Evolutionary conservation across 2,888 invertebrate genomes (phyloP), one percentile per base, ranked within the genome.

Genomic region (Seira musarum): DNA sequence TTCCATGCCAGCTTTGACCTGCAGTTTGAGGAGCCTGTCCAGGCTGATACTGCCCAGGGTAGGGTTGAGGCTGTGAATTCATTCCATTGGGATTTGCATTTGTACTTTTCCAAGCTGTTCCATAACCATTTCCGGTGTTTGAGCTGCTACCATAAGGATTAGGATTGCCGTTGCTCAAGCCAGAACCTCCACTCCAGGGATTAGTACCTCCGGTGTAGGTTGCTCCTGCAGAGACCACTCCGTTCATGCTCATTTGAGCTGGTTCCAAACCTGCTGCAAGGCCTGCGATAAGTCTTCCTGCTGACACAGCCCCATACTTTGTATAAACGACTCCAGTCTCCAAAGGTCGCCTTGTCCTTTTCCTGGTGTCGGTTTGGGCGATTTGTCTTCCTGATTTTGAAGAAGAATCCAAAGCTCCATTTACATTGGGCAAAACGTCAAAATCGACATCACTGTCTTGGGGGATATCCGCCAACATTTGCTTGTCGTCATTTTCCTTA

Each of bases 291-390:
- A 86, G 46, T 46, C 83, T 61, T 64, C 82, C 85, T 21, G 82
- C 83, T 2, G 83, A 73, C 71, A 86, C 71, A 2, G 74, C 1
- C 49, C 86, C 86, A 85, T 85, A 86, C 25, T 78, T 79, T 0
- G 86, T 84, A 61, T 82, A 83, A n/a, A 86, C 80, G 1, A 84
- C 83, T 15, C 86, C 86, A n/a, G 84, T 84, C 68, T 86, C 86
- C 61, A 86, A n/a, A 3, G 86, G 86, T 13, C 75, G 65, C 40
- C 82, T 82, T 10, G 85, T 83, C 64, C 53, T 82, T 35, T 64
- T 49, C 10, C 21, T 24, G 10, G 19, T 21, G n/a, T 46, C 61
- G 22, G n/a, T 64, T 40, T 21, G 22, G 17, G 63, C 65, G 10
- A 80, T 73, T 30, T 82, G 77, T 35, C 61, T 61, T 1, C 74